Percentiles rank a stretch among this genome's conserved stretches.
phyloP scores from a whole-genome alignment of 1,140 invertebrate species.

The Coptotermes formosanus region DNA sequence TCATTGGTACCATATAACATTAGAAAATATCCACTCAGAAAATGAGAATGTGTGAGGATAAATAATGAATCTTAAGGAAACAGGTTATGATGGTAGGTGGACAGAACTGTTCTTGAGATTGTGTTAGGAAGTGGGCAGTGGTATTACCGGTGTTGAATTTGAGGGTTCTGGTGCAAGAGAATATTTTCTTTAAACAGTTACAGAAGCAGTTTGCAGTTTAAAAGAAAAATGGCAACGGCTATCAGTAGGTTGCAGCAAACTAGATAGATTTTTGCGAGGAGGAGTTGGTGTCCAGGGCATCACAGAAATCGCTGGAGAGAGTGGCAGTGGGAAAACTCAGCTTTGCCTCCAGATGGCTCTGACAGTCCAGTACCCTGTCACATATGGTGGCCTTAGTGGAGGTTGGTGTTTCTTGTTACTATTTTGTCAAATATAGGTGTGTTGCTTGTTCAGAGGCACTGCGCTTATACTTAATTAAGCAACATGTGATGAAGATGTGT shows the following conservation, averaged over 20 bases:
- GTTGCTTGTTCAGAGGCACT: too few relatives aligned
- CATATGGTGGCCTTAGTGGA: constrained; percentile 49
- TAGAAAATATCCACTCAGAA: neutral
- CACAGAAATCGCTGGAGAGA: constrained; percentile 55
- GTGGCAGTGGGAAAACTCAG: constrained; percentile 63
- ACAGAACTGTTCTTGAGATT: too few relatives aligned
- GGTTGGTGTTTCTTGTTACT: constrained; percentile 42
- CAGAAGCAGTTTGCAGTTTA: neutral
- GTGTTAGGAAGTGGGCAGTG: too few relatives aligned
- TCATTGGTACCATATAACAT: too few relatives aligned
- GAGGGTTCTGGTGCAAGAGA: neutral
- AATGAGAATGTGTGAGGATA: too few relatives aligned
- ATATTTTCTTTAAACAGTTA: neutral
- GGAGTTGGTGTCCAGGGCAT: constrained; percentile 49
- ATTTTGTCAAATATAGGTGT: neutral
- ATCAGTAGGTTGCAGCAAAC: constrained; percentile 26
- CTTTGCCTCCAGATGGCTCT: constrained; percentile 72
- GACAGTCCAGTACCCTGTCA: constrained; percentile 55
- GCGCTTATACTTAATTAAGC: neutral
- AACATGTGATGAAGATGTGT: too few relatives aligned
- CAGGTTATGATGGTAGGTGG: too few relatives aligned
- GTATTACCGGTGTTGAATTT: neutral
- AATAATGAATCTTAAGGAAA: too few relatives aligned
- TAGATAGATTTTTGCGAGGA: constrained; percentile 44
- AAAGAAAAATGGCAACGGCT: constrained; percentile 14